A percentile compares a stretch with the other conserved stretches of the same genome.
These are phyloP conservation scores for Acridotheres tristis DNA, from an alignment of 2,797 vertebrate species.

Conservation along the genomic window DNA sequence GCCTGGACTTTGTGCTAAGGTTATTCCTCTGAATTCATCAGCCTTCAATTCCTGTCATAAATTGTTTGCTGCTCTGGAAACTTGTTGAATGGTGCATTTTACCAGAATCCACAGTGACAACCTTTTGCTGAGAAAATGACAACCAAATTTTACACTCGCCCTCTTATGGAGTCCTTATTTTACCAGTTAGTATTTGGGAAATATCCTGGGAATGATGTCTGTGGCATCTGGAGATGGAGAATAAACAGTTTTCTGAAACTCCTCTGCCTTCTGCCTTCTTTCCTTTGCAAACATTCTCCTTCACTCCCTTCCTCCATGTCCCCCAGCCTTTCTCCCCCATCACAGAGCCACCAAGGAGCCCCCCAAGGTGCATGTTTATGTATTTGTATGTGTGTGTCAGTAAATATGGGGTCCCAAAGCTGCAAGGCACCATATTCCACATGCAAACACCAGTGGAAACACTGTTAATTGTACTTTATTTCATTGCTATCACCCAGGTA, in stretches of 20 bases:
- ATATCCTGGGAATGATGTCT: rapidly evolving
- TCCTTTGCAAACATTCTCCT: background rate
- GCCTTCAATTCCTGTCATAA: background rate
- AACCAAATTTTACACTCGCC: background rate
- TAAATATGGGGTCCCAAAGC: background rate
- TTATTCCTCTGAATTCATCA: background rate
- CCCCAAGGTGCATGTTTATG: background rate
- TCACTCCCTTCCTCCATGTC: background rate
- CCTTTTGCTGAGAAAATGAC: background rate
- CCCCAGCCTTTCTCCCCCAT: too few species aligned
- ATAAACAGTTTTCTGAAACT: background rate
- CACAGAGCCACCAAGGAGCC: background rate
- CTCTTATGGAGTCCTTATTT: background rate
- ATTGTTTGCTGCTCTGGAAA: background rate
- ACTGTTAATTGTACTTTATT: background rate
- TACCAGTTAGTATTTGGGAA: background rate
- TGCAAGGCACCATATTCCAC: background rate
- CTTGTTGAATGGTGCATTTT: background rate
- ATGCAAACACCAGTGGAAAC: rapidly evolving
- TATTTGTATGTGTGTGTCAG: background rate
- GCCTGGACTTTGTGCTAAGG: background rate
- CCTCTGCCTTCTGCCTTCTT: background rate
- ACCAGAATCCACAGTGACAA: background rate
- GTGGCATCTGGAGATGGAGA: background rate
- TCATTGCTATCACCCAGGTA: background rate